A percentile compares a stretch with the other conserved stretches of the same genome.
Evolutionary conservation across 2,113 vertebrate species (phyloP).

Genomic region (Riparia riparia): DNA sequence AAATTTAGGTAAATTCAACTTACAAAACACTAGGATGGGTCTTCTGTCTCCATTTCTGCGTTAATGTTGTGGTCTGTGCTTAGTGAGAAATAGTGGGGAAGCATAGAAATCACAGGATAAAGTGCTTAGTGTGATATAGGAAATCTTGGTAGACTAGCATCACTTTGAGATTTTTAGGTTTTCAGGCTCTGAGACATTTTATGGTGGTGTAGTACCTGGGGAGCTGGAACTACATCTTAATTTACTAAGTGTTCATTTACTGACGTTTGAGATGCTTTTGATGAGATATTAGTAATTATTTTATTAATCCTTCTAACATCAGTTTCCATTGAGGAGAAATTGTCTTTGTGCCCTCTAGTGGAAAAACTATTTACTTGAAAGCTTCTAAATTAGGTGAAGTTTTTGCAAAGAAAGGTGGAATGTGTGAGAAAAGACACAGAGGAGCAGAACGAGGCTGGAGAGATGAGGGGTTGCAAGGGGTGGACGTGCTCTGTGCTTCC

Average conservation of each 20-base stretch:
- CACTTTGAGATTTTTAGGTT: neutral
- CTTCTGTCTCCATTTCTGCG: neutral
- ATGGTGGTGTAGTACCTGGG: neutral
- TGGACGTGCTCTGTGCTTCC: neutral
- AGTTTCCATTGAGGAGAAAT: conserved; percentile 14
- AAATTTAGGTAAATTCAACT: neutral
- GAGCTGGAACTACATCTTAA: neutral
- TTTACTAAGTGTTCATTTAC: neutral
- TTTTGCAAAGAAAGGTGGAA: neutral
- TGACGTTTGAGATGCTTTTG: neutral
- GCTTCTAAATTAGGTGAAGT: neutral
- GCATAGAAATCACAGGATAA: neutral
- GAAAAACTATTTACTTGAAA: conserved; percentile 20
- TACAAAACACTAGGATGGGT: neutral
- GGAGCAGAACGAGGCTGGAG: neutral
- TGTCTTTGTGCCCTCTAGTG: conserved; percentile 69
- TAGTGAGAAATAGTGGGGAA: neutral
- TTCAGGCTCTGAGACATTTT: neutral
- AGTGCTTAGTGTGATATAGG: neutral
- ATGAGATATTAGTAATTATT: neutral
- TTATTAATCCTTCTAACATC: neutral
- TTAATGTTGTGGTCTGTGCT: neutral
- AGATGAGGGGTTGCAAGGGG: neutral
- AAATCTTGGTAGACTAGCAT: neutral
- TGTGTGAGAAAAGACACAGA: neutral